Evolutionary conservation across 2,888 invertebrate species (phyloP).

Genomic region (Anarsia innoxiella): DNA sequence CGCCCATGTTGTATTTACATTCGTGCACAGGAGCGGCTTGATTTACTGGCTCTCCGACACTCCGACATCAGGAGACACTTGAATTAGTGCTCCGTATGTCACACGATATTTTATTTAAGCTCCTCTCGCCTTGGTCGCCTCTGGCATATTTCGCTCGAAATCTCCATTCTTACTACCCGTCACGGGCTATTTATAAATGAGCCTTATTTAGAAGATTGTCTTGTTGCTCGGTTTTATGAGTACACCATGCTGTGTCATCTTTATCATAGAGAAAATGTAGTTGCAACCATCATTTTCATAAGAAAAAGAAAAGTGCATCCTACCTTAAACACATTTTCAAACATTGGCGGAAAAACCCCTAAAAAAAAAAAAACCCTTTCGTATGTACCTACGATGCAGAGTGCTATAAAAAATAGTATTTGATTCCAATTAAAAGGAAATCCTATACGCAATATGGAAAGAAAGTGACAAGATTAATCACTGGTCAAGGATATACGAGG

Average conservation of each 20-base stretch:
- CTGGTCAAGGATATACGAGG: constrained; percentile 39
- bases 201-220: constrained; percentile 53
- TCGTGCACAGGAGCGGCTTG: constrained; percentile 61
- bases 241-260: too few relatives aligned
- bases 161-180: constrained; percentile 52
- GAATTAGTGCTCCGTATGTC: constrained; percentile 67
- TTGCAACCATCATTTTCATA: too few relatives aligned
- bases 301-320: too few relatives aligned
- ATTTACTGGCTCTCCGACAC: constrained; percentile 56
- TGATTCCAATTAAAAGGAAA: constrained; percentile 38
- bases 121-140: constrained; percentile 36
- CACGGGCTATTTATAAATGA: constrained; percentile 60
- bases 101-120: constrained; percentile 59
- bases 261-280: too few relatives aligned
- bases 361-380: too few relatives aligned
- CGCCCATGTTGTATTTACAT: constrained; percentile 55
- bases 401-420: too few relatives aligned
- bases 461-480: constrained; percentile 58
- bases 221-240: too few relatives aligned
- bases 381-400: too few relatives aligned
- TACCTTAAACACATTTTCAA: too few relatives aligned
- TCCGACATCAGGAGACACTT: constrained; percentile 52
- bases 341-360: too few relatives aligned
- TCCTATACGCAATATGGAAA: constrained; percentile 35
- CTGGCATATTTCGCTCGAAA: constrained; percentile 50